Evolutionary conservation across 37 sponge, comb jelly and placozoan species (phyloP).

Genomic region (Hormiphora californensis): DNA sequence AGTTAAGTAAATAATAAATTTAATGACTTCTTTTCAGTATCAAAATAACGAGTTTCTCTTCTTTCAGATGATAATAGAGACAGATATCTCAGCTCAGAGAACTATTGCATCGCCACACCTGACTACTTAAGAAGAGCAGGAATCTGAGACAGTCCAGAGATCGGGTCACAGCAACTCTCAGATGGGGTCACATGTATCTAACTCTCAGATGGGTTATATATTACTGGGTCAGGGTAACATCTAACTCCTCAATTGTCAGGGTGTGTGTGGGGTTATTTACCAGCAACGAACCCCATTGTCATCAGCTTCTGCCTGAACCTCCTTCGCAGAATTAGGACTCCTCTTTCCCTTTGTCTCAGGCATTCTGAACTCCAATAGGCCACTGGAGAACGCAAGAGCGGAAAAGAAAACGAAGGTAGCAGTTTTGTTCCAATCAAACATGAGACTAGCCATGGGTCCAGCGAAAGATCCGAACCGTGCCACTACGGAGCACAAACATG

Average conservation of each 20-base stretch:
- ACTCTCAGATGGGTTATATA: no score
- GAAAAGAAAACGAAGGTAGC: background rate
- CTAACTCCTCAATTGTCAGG: no score
- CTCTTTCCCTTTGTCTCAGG: background rate
- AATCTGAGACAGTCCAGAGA: no score
- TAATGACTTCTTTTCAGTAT: no score
- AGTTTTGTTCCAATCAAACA: background rate
- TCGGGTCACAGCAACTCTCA: no score
- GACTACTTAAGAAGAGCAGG: slow-evolving; percentile 44
- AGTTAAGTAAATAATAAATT: no score
- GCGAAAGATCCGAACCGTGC: slow-evolving; percentile 39
- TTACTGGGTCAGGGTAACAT: no score
- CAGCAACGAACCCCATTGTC: no score
- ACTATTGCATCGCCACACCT: slow-evolving; percentile 8
- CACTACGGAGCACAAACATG: slow-evolving; percentile 8
- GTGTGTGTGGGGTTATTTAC: no score
- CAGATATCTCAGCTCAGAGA: slow-evolving; percentile 8
- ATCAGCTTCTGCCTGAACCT: no score
- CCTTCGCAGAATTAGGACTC: background rate
- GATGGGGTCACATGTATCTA: no score
- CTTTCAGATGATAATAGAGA: slow-evolving; percentile 20
- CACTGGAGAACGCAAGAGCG: background rate
- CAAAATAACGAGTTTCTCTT: no score
- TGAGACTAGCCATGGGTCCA: slow-evolving; percentile 33
- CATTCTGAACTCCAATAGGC: background rate